Conservation (phyloP, 2,113 vertebrate genomes). For the Festucalex cinctus region DNA sequence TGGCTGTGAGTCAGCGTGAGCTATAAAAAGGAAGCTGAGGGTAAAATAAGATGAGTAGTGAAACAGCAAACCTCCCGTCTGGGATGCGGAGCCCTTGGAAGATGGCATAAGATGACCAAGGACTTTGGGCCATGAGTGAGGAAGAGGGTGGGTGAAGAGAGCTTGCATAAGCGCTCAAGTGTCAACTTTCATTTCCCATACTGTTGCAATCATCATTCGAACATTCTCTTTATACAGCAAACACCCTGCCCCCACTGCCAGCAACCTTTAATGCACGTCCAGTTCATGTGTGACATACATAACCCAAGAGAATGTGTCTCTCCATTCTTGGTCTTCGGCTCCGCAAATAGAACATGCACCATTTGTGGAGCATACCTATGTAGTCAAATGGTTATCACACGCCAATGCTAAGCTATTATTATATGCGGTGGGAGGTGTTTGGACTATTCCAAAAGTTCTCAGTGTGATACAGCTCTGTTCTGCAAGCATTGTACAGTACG, state of each 20-base stretch:
- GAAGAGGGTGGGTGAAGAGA: not conserved
- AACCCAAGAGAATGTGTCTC: conserved; percentile 24
- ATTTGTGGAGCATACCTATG: not conserved
- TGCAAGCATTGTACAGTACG: not conserved
- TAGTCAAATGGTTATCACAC: not conserved
- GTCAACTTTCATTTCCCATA: conserved; percentile 19
- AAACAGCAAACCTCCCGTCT: conserved; percentile 48
- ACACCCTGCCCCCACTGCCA: not conserved
- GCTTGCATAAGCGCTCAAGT: conserved; percentile 15
- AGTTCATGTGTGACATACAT: conserved; percentile 28
- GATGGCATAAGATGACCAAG: conserved; percentile 30
- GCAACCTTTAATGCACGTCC: conserved; percentile 5
- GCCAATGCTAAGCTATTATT: not conserved
- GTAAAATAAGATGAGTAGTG: conserved; percentile 58
- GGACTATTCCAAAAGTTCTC: not conserved
- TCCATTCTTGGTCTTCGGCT: conserved; percentile 9
- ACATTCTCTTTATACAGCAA: not conserved
- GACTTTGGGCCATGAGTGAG: conserved; percentile 15
- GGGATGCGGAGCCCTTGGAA: conserved; percentile 21
- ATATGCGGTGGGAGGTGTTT: not conserved
- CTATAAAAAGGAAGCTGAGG: conserved; percentile 65
- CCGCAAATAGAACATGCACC: conserved; percentile 34
- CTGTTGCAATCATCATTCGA: not conserved
- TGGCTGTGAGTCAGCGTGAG: conserved; percentile 63
- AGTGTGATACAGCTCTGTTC: not conserved